Evolutionary conservation across 2,113 vertebrate genomes (phyloP).

Genomic region (Dipodomys merriami): DNA sequence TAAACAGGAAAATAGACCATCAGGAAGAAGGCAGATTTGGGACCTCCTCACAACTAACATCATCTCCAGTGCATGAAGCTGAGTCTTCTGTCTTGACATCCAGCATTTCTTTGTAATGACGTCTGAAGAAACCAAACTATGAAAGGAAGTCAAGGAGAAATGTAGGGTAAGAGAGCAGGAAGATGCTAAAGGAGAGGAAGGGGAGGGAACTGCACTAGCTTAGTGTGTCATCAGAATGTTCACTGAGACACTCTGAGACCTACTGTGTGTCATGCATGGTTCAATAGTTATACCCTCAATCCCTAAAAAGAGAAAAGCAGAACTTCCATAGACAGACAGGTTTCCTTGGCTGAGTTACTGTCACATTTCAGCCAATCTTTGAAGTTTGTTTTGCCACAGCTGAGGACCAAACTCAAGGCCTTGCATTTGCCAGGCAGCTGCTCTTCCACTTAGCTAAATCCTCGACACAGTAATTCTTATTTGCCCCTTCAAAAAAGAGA

Average conservation of each 20-base stretch:
- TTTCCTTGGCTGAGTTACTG: not conserved
- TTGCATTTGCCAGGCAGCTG: too few relatives aligned
- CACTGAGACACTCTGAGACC: accelerated
- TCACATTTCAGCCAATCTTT: not conserved
- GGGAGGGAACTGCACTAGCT: not conserved
- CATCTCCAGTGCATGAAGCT: not conserved
- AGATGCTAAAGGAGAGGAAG: slow-evolving; percentile 5
- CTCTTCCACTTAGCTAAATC: too few relatives aligned
- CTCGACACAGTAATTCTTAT: not conserved
- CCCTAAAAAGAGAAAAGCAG: not conserved
- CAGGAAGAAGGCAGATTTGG: not conserved
- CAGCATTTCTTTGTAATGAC: slow-evolving; percentile 87
- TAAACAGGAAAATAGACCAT: not conserved
- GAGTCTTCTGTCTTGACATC: not conserved
- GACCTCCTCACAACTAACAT: not conserved
- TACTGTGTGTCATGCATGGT: not conserved
- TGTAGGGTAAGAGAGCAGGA: slow-evolving; percentile 14
- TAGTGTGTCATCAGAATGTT: not conserved
- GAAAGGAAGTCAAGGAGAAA: slow-evolving; percentile 29
- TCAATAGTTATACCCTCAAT: not conserved
- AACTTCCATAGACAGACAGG: not conserved
- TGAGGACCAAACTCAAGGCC: too few relatives aligned
- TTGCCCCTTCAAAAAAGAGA: slow-evolving; percentile 4
- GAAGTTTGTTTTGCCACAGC: too few relatives aligned
- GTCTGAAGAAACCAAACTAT: slow-evolving; percentile 92